Percentiles rank a stretch among this genome's conserved stretches.
These are phyloP conservation scores for pig (Sus scrofa) DNA, from an alignment of 2,113 vertebrate species.

Conservation along the genomic window DNA sequence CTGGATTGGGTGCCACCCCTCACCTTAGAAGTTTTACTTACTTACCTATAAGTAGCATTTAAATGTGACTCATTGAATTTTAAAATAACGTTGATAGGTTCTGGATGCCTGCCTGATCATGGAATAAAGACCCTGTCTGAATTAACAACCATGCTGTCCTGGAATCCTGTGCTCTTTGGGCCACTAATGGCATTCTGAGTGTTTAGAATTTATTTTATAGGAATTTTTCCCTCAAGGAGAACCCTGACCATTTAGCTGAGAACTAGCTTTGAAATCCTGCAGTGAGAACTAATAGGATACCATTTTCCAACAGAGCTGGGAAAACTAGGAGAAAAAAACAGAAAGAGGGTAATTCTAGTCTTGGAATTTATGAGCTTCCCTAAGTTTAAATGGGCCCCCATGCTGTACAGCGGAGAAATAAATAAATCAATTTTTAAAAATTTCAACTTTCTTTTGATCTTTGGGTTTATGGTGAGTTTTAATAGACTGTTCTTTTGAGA, in stretches of 20 bases:
- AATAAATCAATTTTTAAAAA: no score
- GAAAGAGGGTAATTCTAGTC: slow-evolving; percentile 7
- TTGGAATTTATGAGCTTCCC: slow-evolving; percentile 56
- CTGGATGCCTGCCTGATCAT: background rate
- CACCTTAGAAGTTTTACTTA: background rate
- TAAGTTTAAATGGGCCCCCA: no score
- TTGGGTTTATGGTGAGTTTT: slow-evolving; percentile 58
- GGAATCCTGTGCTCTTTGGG: background rate
- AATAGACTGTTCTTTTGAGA: slow-evolving; percentile 34
- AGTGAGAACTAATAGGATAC: background rate
- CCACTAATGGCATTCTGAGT: background rate
- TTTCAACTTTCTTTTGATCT: slow-evolving; percentile 67
- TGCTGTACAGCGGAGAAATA: no score
- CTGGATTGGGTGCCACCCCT: background rate
- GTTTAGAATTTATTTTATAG: background rate
- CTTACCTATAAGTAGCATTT: background rate
- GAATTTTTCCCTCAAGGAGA: background rate
- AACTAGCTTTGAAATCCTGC: slow-evolving; percentile 42
- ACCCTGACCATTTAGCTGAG: slow-evolving; percentile 4
- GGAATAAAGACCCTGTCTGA: background rate
- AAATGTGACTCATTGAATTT: background rate
- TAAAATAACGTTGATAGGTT: background rate
- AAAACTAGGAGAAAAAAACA: slow-evolving; percentile 9
- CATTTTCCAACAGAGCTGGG: background rate
- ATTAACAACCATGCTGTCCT: background rate